phyloP scores from a whole-genome alignment of 2,888 invertebrate genomes.

The Gerosis bhagava region DNA sequence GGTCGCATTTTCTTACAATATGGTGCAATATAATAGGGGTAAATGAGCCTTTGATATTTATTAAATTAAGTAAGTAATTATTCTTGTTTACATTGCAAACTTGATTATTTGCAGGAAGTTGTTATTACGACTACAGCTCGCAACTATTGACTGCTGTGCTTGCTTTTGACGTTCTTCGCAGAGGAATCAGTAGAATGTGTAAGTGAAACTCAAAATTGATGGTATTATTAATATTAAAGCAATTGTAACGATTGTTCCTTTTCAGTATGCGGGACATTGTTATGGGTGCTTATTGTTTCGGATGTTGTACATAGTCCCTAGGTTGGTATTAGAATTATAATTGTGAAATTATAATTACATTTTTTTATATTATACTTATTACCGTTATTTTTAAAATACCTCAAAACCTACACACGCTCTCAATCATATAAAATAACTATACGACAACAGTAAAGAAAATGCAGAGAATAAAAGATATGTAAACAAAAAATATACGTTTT shows the following conservation, averaged over 20 bases:
- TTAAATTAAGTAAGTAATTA: neutral
- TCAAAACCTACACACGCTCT: too few species aligned
- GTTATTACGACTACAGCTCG: conserved; percentile 67
- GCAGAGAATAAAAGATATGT: too few species aligned
- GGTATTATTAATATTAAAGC: too few species aligned
- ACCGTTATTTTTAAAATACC: too few species aligned
- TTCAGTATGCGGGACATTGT: conserved; percentile 24
- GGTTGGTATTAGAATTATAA: too few species aligned
- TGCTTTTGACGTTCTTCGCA: conserved; percentile 64
- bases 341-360: too few species aligned
- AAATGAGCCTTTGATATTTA: neutral
- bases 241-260: conserved; percentile 25
- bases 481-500: too few species aligned
- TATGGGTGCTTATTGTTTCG: conserved; percentile 9
- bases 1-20: conserved; percentile 67
- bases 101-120: conserved; percentile 55
- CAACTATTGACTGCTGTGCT: conserved; percentile 67
- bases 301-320: neutral
- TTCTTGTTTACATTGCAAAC: neutral
- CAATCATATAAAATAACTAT: too few species aligned
- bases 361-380: too few species aligned
- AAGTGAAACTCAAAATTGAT: conserved; percentile 48
- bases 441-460: too few species aligned
- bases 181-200: conserved; percentile 66
- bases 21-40: conserved; percentile 64